phyloP scores from a whole-genome alignment of 1,140 invertebrate species.

The Cotesia vestalis region DNA sequence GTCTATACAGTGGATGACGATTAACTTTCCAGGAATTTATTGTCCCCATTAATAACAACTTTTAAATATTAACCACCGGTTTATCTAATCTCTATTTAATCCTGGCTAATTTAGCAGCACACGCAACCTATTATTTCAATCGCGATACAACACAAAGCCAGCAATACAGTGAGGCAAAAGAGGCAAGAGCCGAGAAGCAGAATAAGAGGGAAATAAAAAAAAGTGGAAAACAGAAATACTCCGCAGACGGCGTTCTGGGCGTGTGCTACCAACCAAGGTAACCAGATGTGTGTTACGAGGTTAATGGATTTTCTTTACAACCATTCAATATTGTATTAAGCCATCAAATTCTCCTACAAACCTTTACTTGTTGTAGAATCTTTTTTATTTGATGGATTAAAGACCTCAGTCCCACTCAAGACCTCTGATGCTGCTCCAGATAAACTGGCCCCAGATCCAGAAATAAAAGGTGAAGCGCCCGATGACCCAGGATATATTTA shows the following conservation, averaged over 20 bases:
- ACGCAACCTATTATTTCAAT: constrained; percentile 36
- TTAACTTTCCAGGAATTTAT: no score
- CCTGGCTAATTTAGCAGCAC: not conserved
- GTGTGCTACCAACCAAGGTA: not conserved
- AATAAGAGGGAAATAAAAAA: not conserved
- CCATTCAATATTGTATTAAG: no score
- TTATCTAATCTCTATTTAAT: constrained; percentile 33
- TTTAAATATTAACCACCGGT: not conserved
- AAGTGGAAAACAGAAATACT: constrained; percentile 1
- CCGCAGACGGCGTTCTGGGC: not conserved
- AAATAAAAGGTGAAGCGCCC: not conserved
- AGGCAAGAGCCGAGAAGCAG: not conserved
- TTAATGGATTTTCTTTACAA: no score
- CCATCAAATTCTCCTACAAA: no score
- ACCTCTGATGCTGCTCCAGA: no score
- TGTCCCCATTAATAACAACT: no score
- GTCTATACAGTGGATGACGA: no score
- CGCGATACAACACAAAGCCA: not conserved
- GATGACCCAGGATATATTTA: no score
- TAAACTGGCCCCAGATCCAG: not conserved
- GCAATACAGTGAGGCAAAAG: not conserved
- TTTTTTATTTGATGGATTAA: no score
- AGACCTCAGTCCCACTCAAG: no score
- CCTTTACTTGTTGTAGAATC: no score
- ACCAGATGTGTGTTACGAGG: not conserved